A percentile compares a stretch with the other conserved stretches of the same genome.
These are phyloP conservation scores for Mesocricetus auratus DNA, from an alignment of 2,113 vertebrate genomes.

Conservation along the genomic window DNA sequence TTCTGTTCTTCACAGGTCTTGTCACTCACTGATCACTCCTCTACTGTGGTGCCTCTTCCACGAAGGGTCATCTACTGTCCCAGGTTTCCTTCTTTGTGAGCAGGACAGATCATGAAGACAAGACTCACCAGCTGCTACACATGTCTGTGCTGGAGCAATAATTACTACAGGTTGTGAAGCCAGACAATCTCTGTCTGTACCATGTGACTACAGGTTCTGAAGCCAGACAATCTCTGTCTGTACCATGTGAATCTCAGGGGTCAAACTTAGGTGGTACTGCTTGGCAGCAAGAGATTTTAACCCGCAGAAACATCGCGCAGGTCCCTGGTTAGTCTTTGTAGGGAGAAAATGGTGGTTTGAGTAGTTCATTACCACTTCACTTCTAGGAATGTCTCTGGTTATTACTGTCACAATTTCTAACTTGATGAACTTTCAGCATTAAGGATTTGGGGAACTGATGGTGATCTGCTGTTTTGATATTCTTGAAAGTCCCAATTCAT, in stretches of 20 bases:
- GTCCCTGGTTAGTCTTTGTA: neutral
- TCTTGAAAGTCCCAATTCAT: neutral
- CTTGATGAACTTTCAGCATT: slow-evolving; percentile 21
- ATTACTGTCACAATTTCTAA: slow-evolving; percentile 23
- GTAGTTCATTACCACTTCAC: neutral
- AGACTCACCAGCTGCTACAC: neutral
- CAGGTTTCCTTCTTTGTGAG: neutral
- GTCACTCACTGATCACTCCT: neutral
- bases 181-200: too few species aligned
- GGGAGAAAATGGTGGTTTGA: slow-evolving; percentile 36
- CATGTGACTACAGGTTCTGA: neutral
- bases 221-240: neutral
- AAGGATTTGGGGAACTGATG: neutral
- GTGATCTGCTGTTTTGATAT: neutral
- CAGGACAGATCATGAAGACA: neutral
- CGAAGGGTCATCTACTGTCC: neutral
- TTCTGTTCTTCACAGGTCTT: neutral
- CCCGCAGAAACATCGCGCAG: neutral
- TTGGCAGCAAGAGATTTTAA: neutral
- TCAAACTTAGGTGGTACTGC: neutral
- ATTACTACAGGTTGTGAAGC: neutral
- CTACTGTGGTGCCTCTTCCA: neutral
- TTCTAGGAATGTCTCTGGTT: neutral
- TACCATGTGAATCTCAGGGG: too few species aligned
- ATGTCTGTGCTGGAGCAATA: neutral